These are phyloP conservation scores for Cuculus canorus DNA, from an alignment of 2,797 vertebrate species.

Conservation along the genomic window DNA sequence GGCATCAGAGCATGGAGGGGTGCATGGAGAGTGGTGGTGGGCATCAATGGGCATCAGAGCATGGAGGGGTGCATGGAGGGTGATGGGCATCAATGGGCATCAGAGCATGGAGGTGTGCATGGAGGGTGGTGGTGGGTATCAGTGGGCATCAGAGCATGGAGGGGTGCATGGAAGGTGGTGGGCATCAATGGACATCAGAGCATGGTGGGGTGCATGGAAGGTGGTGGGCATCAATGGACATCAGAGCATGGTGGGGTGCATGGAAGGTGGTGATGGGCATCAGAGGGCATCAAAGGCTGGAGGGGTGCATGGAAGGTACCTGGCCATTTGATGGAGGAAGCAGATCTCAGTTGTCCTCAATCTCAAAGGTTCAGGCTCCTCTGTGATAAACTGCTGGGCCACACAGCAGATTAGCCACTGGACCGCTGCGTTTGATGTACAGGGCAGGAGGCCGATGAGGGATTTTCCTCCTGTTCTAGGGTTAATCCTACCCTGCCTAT, in stretches of 20 bases:
- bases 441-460: slow-evolving; percentile 49
- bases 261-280: not conserved
- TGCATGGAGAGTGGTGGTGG: not conserved
- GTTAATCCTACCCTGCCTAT: slow-evolving; percentile 76
- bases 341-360: not conserved
- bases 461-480: slow-evolving; percentile 69
- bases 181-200: too few species aligned
- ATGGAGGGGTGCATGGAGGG: not conserved
- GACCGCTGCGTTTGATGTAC: slow-evolving; percentile 48
- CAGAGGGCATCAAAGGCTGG: not conserved
- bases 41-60: not conserved
- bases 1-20: too few species aligned
- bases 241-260: too few species aligned
- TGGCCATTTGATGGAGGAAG: rapidly evolving
- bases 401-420: not conserved
- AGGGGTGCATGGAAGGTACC: not conserved
- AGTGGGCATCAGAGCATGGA: too few species aligned
- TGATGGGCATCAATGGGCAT: too few species aligned
- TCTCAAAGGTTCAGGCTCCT: not conserved
- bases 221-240: too few species aligned
- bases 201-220: too few species aligned
- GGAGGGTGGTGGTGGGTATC: too few species aligned
- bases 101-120: too few species aligned
- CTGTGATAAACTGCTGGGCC: not conserved
- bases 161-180: too few species aligned